Conservation (phyloP, 2,797 vertebrate species). For the Scomberomorus guttatus region DNA sequence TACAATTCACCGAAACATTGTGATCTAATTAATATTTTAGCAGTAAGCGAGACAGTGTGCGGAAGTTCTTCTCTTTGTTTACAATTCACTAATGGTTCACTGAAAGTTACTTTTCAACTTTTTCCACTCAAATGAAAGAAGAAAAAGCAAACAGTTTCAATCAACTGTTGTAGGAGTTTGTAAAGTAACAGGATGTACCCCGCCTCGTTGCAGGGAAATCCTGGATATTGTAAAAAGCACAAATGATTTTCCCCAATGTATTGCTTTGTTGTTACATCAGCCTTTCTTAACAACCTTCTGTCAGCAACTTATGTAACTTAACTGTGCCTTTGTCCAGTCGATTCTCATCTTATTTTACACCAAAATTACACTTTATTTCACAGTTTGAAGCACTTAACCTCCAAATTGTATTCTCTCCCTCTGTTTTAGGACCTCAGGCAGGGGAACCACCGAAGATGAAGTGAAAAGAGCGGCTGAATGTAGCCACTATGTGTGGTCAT, state of each 20-base stretch:
- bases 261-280: not conserved
- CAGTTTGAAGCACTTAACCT: constrained; percentile 2
- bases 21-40: no score
- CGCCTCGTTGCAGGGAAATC: not conserved
- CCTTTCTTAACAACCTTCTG: not conserved
- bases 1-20: no score
- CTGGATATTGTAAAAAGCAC: constrained; percentile 9
- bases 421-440: constrained; percentile 64
- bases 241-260: not conserved
- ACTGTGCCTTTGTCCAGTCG: not conserved
- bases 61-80: not conserved
- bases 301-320: not conserved
- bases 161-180: not conserved
- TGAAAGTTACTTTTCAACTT: not conserved
- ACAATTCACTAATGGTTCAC: not conserved
- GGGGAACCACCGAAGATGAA: constrained; percentile 43
- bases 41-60: no score
- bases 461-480: constrained; percentile 47
- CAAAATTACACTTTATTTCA: not conserved
- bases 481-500: constrained; percentile 64
- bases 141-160: not conserved
- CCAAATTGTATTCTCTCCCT: constrained; percentile 24
- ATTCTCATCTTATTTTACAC: not conserved
- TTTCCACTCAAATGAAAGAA: not conserved
- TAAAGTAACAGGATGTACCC: not conserved